phyloP scores from a whole-genome alignment of 2,888 invertebrate species.

The Habroteleia sp. region DNA sequence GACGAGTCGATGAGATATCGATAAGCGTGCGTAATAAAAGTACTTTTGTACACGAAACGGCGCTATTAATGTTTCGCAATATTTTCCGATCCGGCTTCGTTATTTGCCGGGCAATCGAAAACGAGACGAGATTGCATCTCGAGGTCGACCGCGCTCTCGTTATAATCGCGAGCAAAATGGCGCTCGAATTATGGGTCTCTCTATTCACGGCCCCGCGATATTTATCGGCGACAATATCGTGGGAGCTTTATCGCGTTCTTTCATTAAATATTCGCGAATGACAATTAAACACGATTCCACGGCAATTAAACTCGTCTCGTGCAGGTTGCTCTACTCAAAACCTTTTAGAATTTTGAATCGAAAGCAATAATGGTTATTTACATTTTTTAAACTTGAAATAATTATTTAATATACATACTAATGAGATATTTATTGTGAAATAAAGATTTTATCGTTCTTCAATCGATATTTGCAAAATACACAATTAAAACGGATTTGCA shows the following conservation, averaged over 20 bases:
- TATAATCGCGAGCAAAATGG: conserved; percentile 31
- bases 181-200: conserved; percentile 40
- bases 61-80: conserved; percentile 37
- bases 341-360: no score
- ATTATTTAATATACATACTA: no score
- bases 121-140: conserved; percentile 42
- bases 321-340: no score
- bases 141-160: conserved; percentile 27
- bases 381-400: no score
- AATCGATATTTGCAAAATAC: no score
- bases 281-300: background rate
- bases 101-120: conserved; percentile 37
- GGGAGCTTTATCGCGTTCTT: conserved; percentile 16
- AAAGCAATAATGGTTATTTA: no score
- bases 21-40: conserved; percentile 29
- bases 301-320: no score
- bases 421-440: no score
- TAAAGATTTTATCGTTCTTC: no score
- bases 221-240: conserved; percentile 48
- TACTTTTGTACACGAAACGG: conserved; percentile 27
- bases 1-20: conserved; percentile 14
- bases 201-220: conserved; percentile 22
- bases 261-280: conserved; percentile 8
- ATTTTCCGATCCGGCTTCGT: conserved; percentile 32
- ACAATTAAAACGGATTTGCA: no score